Base-by-base conservation (phyloP, 64 coral and sea anemone genomes). In the Pachyseris speciosa region DNA sequence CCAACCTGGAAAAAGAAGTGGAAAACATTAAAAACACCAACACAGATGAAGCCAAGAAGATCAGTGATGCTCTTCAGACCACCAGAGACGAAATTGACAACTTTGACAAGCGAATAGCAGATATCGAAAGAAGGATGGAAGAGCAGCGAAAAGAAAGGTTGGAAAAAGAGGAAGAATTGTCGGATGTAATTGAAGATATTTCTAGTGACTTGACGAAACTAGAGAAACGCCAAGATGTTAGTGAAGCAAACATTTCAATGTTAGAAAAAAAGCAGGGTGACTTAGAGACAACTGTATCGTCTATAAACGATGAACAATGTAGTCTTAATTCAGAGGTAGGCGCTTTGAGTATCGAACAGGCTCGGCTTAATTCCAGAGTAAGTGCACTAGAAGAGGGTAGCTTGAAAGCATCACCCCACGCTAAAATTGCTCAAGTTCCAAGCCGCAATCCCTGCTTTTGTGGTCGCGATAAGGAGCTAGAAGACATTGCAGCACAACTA, bases 401-500 rank as follows among this genome's bases (percentile, higher is more conserved):
- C 30, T 11, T 38, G 5, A 43, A 72, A 19, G 37, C 36, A 9
- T 15, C 40, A 26, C 19, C 42, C 11, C 0, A 24, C 29, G 16
- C 25, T 26, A 64, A 51, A 9, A 84, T 86, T 67, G 91, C 92
- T 51, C 89, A 96, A 69, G 89, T 90, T 40, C 89, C 94, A 9
- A 80, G 86, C 75, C 89, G 74, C 24, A 96, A 91, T 51, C 64
- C 22, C 20, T 74, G 84, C 47, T 96, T 96, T 44, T 87, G 89
- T 68, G 89, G 89, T 28, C 89, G 94, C 31, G 65, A 16, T 39
- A 88, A 49, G 2, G 94, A 96, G 74, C 29, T 96, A 20, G 19
- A 69, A 3, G 2, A 24, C 63, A 69, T 96, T 49, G 75, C 74
- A 73, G 12, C 37, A 6, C 76, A 58, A 4, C n/a, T 85, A 11